Evolutionary conservation across 2,888 invertebrate genomes (phyloP).

Genomic region (Acronicta alni): DNA sequence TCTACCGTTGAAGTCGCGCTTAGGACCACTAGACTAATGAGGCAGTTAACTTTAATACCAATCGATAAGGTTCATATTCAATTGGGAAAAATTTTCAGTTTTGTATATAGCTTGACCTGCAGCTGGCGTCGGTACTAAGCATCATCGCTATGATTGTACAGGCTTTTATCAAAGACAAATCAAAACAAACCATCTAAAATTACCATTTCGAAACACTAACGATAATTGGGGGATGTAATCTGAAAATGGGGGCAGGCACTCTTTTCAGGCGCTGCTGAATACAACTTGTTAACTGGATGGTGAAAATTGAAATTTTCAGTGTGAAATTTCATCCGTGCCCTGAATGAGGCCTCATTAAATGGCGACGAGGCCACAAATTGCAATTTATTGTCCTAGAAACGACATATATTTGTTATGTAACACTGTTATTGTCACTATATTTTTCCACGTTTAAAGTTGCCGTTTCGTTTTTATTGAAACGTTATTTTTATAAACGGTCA

Average conservation of each 20-base stretch:
- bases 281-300: constrained; percentile 56
- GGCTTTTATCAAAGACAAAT: too few species aligned
- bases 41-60: too few species aligned
- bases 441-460: constrained; percentile 27
- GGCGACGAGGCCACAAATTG: constrained; percentile 59
- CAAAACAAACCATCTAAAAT: neutral
- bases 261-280: constrained; percentile 51
- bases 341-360: constrained; percentile 62
- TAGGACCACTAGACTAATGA: too few species aligned
- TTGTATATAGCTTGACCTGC: too few species aligned
- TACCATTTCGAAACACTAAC: constrained; percentile 18
- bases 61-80: too few species aligned
- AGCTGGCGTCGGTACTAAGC: too few species aligned
- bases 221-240: constrained; percentile 36
- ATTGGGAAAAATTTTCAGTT: too few species aligned
- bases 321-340: constrained; percentile 56
- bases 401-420: constrained; percentile 55
- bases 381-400: constrained; percentile 61
- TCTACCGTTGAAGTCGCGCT: too few species aligned
- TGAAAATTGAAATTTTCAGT: constrained; percentile 70
- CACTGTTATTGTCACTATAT: constrained; percentile 42
- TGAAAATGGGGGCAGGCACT: constrained; percentile 38
- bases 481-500: too few species aligned
- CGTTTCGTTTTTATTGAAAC: constrained; percentile 23
- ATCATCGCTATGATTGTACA: too few species aligned